Base-by-base conservation (phyloP, 2,797 vertebrate genomes). In the Melanotaenia nigrans region DNA sequence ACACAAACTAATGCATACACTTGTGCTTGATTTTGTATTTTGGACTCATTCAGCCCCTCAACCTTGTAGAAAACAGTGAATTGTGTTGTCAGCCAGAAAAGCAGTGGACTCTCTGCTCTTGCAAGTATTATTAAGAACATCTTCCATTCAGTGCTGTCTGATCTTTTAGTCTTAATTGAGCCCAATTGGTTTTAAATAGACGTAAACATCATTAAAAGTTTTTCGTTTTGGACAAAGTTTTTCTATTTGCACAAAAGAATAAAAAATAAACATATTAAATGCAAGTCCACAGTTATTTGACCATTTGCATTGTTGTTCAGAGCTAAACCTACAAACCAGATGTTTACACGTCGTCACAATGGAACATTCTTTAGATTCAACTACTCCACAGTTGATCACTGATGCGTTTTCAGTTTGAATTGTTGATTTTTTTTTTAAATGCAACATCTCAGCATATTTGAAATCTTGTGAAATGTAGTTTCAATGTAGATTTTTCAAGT, bases 31-130 rank as follows among this genome's bases (percentile, higher is more conserved):
- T 40, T 66, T 72, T 65, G 53, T 14, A 14, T 32, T 68, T 72
- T 65, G 53, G 20, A 30, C 36, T 33, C 51, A 67, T 54, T 78
- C n/a, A 1, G 42, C 55, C 72, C 35, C 11, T 49, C 51, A 45
- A 28, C 38, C 18, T 59, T 58, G 14, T 40, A 61, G n/a, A 56
- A 55, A 71, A 71, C 32, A 24, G 22, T 22, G 0, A 16, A 40
- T 61, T 77, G 13, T 49, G 51, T 71, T 83, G 2, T 75, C 16
- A 55, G 20, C 20, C 38, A 28, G 42, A 16, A 58, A 10, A 57
- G 33, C 67, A 77, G 49, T 71, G 25, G 30, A 69, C 47, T 62
- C 28, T 74, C 13, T 47, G 25, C 40, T 12, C 12, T 66, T 22
- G 16, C 28, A 66, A 24, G 58, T 3, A 66, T 65, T 58, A 35